Evolutionary conservation across 2,888 invertebrate genomes (phyloP).

Genomic region (Gymnoscelis rufifasciata): DNA sequence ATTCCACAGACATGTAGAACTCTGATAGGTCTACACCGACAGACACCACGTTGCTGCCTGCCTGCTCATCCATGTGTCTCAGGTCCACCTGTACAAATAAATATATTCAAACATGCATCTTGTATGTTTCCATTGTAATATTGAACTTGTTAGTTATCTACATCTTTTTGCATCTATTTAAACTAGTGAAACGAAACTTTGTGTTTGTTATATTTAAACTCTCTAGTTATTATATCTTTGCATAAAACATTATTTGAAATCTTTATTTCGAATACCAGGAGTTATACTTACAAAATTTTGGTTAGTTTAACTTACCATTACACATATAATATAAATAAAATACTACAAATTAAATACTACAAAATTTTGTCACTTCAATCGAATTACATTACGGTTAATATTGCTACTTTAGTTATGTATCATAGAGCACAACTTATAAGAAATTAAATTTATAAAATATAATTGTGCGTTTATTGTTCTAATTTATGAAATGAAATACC

Average conservation of each 20-base stretch:
- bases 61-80: conserved; percentile 94
- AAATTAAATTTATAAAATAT: too few species aligned
- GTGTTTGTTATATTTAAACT: too few species aligned
- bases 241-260: not conserved
- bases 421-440: conserved; percentile 18
- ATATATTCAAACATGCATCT: conserved; percentile 30
- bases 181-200: not conserved
- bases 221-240: too few species aligned
- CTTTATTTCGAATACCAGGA: not conserved
- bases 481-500: too few species aligned
- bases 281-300: not conserved
- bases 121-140: conserved; percentile 9
- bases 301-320: conserved; percentile 19
- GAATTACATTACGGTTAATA: not conserved
- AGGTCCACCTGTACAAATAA: conserved; percentile 87
- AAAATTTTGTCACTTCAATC: conserved; percentile 6
- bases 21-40: conserved; percentile 97
- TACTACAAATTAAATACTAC: conserved; percentile 1
- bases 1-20: conserved; percentile 99
- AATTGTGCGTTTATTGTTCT: too few species aligned
- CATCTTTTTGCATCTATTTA: not conserved
- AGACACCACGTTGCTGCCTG: conserved; percentile 92
- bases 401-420: conserved; percentile 10
- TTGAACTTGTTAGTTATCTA: not conserved
- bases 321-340: too few species aligned